phyloP scores from a whole-genome alignment of 2,888 invertebrate species.

The Amblyjoppa proteus region DNA sequence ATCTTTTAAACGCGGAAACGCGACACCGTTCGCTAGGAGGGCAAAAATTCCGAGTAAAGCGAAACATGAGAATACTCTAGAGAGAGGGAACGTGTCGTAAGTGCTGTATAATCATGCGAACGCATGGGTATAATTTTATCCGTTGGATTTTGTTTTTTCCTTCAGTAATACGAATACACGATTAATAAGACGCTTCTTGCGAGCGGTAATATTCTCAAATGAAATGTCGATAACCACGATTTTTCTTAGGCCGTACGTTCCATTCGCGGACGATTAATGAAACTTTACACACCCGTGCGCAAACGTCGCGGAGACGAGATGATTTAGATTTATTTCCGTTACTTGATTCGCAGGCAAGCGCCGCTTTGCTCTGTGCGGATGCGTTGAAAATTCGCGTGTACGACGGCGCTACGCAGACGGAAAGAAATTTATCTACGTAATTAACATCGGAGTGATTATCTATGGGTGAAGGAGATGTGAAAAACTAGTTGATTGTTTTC shows the following conservation, averaged over 20 bases:
- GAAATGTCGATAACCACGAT: neutral
- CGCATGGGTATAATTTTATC: neutral
- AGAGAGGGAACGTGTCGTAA: neutral
- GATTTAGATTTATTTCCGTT: neutral
- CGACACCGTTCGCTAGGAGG: slow-evolving; percentile 13
- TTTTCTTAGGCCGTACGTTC: neutral
- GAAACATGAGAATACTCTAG: slow-evolving; percentile 28
- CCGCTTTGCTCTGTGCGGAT: neutral
- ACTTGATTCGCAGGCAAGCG: neutral
- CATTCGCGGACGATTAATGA: neutral
- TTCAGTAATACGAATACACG: neutral
- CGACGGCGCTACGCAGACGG: slow-evolving; percentile 7
- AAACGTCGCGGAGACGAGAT: neutral
- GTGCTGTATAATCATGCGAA: neutral
- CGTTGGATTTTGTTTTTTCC: neutral
- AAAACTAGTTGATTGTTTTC: neutral
- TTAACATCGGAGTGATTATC: slow-evolving; percentile 34
- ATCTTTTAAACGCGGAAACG: neutral
- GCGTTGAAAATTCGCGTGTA: neutral
- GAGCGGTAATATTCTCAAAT: slow-evolving; percentile 3
- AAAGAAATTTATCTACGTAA: slow-evolving; percentile 22
- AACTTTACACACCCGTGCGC: neutral
- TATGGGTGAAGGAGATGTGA: slow-evolving; percentile 10
- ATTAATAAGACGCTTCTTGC: neutral
- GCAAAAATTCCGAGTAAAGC: slow-evolving; percentile 25